These are phyloP conservation scores for Araneus ventricosus DNA, from an alignment of 1,140 invertebrate species.

Conservation along the genomic window DNA sequence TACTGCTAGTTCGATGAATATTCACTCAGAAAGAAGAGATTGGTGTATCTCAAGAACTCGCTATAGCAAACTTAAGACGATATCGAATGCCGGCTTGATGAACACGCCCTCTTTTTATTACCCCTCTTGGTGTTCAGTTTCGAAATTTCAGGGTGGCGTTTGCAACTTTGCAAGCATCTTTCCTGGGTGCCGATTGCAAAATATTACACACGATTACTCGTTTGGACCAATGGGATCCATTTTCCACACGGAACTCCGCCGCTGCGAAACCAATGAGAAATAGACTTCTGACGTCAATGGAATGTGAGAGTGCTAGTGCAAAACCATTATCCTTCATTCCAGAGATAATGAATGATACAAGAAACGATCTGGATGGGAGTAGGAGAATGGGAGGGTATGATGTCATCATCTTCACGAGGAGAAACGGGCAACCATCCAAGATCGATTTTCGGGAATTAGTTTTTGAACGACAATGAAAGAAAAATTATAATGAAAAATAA, in stretches of 20 bases:
- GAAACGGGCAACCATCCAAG: no score
- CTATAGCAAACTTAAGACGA: background rate
- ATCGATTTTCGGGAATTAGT: no score
- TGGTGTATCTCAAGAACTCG: no score
- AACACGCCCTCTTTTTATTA: background rate
- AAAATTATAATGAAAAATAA: no score
- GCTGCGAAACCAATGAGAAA: background rate
- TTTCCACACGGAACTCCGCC: background rate
- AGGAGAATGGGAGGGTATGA: no score
- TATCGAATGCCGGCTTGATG: background rate
- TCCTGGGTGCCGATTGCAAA: background rate
- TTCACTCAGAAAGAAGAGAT: no score
- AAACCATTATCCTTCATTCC: background rate
- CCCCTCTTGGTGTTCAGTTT: background rate
- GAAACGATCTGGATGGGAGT: background rate
- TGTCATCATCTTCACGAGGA: no score
- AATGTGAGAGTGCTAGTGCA: background rate
- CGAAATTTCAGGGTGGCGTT: background rate
- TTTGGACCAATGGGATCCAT: background rate
- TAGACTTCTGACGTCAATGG: background rate
- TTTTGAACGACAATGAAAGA: no score
- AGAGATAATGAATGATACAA: background rate
- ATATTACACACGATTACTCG: background rate
- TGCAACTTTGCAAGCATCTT: background rate
- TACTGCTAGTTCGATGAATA: no score